These are phyloP conservation scores for Lethenteron reissneri DNA, from an alignment of 2,113 vertebrate species.

Conservation along the genomic window DNA sequence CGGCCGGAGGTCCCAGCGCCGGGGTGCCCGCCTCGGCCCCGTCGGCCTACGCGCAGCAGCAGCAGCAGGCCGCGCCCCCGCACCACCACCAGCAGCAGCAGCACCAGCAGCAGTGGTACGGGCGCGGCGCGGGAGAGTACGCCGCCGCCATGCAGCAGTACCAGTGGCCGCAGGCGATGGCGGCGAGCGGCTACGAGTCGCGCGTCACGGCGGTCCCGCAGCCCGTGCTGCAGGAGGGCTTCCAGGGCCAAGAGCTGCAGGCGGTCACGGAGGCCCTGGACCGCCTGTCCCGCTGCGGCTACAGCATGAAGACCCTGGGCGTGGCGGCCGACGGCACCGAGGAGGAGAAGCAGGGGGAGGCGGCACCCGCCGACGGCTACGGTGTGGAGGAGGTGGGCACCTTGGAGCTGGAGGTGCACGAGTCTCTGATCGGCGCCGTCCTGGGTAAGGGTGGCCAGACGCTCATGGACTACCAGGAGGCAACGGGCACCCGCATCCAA, in stretches of 20 bases:
- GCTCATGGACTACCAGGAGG: conserved; percentile 3
- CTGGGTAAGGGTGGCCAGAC: conserved; percentile 4
- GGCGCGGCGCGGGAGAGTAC: no score
- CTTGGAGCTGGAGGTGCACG: conserved; percentile 6
- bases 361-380: not conserved
- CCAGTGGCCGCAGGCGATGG: no score
- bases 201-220: not conserved
- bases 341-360: not conserved
- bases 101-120: not conserved
- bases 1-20: no score
- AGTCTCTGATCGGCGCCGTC: not conserved
- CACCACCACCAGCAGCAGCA: not conserved
- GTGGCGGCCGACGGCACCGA: not conserved
- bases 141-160: no score
- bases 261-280: not conserved
- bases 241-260: not conserved
- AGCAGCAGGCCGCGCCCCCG: no score
- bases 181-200: no score
- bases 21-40: no score
- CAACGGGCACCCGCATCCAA: conserved; percentile 4
- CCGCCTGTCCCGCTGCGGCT: conserved; percentile 2
- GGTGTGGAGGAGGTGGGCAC: not conserved
- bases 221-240: not conserved
- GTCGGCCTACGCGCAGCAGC: no score
- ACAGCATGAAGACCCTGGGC: not conserved